Evolutionary conservation across 2,888 invertebrate species (phyloP), one percentile per base, ranked within the genome.

Genomic region (Synergus umbraculus): DNA sequence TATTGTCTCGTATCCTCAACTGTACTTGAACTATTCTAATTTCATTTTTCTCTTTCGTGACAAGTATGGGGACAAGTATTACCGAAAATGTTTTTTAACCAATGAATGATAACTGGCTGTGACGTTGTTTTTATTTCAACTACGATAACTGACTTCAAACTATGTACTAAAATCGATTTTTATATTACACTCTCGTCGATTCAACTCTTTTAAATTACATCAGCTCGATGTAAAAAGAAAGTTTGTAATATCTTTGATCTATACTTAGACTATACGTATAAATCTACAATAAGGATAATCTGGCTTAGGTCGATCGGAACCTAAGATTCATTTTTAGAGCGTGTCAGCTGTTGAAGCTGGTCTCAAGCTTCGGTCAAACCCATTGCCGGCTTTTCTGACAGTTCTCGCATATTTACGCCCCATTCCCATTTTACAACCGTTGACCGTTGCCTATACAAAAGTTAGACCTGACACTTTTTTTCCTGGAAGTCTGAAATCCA

Each of bases 251-350:
- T 67, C 12, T 67, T 22, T 7, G 12, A 46, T 67, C 22, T 67
- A 46, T 67, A n/a, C 22, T 2, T 13, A 22, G 12, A 18, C 37
- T 66, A 44, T 66, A 22, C 22, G 22, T 22, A 43, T 18, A 43
- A 5, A 18, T 66, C 43, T 3, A 66, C 46, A 29, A 29, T 29
- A 29, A 29, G 22, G 67, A 67, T 67, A 46, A 67, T 67, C 67
- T 67, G 67, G 67, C 44, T 44, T 67, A 67, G 9, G 67, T 22
- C 44, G 44, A 7, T 58, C 46, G 12, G 13, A 46, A 13, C 46
- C 46, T 67, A 44, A 46, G 67, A 46, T 66, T 66, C 67, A 13
- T 67, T 67, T 67, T 43, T 22, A 67, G 67, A 67, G 67, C 46
- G 67, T 67, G 67, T 46, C 67, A 67, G 46, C 67, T 67, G 67